Percentiles rank a stretch among this genome's conserved stretches.
Conservation (phyloP, 2,113 vertebrate species). For the Gnathonemus echidnorhynchus region DNA sequence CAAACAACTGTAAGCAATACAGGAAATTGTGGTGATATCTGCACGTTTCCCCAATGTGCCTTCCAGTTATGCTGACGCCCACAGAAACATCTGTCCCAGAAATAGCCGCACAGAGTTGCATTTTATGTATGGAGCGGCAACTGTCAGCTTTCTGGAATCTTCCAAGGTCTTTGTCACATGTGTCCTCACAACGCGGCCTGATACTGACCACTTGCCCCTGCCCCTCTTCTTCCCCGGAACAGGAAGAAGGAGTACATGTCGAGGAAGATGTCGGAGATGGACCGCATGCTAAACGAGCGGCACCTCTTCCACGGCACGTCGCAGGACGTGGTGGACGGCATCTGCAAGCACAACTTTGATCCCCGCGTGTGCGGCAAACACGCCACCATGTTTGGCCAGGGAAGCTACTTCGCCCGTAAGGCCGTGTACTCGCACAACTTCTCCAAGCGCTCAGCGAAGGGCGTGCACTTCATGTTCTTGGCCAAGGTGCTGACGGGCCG, state of each 20-base stretch:
- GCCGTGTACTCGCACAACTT: conserved; percentile 97
- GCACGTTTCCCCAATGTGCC: background rate
- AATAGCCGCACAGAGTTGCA: background rate
- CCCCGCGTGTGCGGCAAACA: conserved; percentile 94
- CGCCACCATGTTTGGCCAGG: conserved; percentile 98
- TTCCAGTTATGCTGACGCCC: background rate
- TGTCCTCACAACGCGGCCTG: background rate
- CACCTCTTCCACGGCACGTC: conserved; percentile 98
- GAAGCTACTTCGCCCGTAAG: conserved; percentile 95
- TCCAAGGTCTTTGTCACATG: background rate
- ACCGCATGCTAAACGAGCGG: conserved; percentile 84
- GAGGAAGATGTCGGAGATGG: conserved; percentile 79
- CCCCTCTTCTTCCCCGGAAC: conserved; percentile 24
- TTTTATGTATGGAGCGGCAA: background rate
- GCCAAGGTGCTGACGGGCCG: conserved; percentile 93
- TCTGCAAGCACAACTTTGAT: conserved; percentile 99
- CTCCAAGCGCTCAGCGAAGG: conserved; percentile 84
- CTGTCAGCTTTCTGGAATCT: background rate
- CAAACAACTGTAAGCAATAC: background rate
- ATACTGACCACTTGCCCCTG: background rate
- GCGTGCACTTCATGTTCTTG: conserved; percentile 97
- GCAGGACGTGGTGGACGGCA: conserved; percentile 89
- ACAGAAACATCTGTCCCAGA: background rate
- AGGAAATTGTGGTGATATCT: background rate
- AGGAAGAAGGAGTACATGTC: conserved; percentile 99